These are phyloP conservation scores for Drosophila sproati DNA, from an alignment of 1,140 invertebrate genomes.

Conservation along the genomic window DNA sequence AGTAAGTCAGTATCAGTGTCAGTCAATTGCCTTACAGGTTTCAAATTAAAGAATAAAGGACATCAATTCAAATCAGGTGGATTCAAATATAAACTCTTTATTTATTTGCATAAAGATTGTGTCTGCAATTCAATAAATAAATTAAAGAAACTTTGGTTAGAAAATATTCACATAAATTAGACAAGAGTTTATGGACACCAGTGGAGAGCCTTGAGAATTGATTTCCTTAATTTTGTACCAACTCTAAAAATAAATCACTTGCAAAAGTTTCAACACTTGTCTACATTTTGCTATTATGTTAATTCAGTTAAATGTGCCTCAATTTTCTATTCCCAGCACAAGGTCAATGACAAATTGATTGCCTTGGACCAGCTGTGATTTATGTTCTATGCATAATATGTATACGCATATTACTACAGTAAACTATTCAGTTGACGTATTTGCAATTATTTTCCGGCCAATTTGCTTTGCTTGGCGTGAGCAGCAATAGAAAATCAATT, in stretches of 20 bases:
- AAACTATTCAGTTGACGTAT: constrained; percentile 46
- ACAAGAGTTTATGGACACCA: not conserved
- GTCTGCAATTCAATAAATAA: not conserved
- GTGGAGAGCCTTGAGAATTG: not conserved
- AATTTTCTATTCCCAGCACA: not conserved
- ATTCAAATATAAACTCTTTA: too few relatives aligned
- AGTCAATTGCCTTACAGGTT: too few relatives aligned
- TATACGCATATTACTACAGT: constrained; percentile 20
- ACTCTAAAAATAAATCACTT: constrained; percentile 15
- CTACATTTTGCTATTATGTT: constrained; percentile 14
- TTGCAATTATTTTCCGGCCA: constrained; percentile 76
- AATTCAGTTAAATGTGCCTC: constrained; percentile 19
- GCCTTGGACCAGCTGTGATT: constrained; percentile 12
- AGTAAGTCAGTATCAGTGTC: too few relatives aligned
- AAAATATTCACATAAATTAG: not conserved
- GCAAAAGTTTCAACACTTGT: constrained; percentile 1
- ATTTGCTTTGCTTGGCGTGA: constrained; percentile 64
- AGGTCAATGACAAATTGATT: constrained; percentile 12
- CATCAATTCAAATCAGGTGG: too few relatives aligned
- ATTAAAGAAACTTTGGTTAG: not conserved
- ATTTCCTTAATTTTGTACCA: not conserved
- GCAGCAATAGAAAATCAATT: constrained; percentile 69
- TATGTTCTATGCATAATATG: constrained; percentile 4
- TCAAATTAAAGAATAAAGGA: too few relatives aligned
- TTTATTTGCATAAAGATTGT: too few relatives aligned